Percentiles rank a stretch among this genome's conserved stretches.
These are phyloP conservation scores for Pholis gunnellus DNA, from an alignment of 2,113 vertebrate genomes.

Conservation along the genomic window DNA sequence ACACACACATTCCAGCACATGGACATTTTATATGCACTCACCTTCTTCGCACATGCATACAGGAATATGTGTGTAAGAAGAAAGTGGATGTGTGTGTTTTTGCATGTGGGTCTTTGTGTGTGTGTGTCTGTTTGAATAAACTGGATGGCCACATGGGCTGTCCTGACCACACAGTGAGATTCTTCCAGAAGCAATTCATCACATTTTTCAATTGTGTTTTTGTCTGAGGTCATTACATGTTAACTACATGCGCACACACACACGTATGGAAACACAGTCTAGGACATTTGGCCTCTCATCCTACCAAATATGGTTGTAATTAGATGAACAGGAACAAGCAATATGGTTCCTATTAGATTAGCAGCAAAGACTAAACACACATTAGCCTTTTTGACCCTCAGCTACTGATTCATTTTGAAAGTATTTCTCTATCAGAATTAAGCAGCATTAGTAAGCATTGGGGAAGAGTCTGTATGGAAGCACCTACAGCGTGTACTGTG, in stretches of 20 bases:
- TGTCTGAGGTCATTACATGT: constrained; percentile 66
- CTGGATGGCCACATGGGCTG: constrained; percentile 48
- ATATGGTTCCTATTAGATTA: constrained; percentile 50
- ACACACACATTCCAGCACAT: constrained; percentile 65
- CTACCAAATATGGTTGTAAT: constrained; percentile 61
- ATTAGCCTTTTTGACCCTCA: constrained; percentile 11
- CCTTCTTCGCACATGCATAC: constrained; percentile 46
- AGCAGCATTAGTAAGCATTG: constrained; percentile 3
- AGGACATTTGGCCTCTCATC: constrained; percentile 26
- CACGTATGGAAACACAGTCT: neutral
- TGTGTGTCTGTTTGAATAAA: constrained; percentile 35
- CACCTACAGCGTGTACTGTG: neutral
- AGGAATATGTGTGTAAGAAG: constrained; percentile 27
- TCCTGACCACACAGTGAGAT: constrained; percentile 59
- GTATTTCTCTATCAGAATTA: constrained; percentile 29
- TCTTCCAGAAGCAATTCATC: constrained; percentile 58
- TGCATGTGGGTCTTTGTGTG: neutral
- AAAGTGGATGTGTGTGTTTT: constrained; percentile 11
- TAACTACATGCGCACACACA: constrained; percentile 17
- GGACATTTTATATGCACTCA: constrained; percentile 43
- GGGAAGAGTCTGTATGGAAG: neutral
- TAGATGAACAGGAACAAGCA: constrained; percentile 41
- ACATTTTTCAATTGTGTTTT: constrained; percentile 55
- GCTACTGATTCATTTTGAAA: constrained; percentile 37
- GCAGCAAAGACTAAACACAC: constrained; percentile 37